phyloP scores from a whole-genome alignment of 2,888 invertebrate species.

The Lepidochitona cinerea region DNA sequence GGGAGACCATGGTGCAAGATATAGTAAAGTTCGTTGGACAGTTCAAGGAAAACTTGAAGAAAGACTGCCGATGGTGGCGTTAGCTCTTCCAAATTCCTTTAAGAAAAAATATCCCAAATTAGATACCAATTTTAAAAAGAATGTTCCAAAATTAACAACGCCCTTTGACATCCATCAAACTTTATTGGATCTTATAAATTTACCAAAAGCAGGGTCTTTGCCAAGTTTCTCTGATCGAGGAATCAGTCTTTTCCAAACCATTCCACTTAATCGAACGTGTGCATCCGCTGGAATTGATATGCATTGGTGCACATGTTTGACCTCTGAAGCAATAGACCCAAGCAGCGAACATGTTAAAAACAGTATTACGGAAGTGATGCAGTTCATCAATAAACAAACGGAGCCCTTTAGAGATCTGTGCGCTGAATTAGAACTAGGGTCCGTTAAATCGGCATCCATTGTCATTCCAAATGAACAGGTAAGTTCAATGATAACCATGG shows the following conservation, averaged over 20 bases:
- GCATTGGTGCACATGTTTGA: conserved; percentile 67
- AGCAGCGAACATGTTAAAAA: conserved; percentile 40
- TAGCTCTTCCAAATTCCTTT: conserved; percentile 57
- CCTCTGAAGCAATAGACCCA: conserved; percentile 36
- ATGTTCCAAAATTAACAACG: conserved; percentile 53
- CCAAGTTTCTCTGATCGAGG: conserved; percentile 29
- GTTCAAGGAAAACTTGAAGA: conserved; percentile 66
- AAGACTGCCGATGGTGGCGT: conserved; percentile 61
- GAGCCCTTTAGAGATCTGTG: conserved; percentile 36
- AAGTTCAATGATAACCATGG: too few relatives aligned
- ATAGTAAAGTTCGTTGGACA: conserved; percentile 51
- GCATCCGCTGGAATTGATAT: conserved; percentile 46
- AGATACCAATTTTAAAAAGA: conserved; percentile 42
- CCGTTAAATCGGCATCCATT: conserved; percentile 36
- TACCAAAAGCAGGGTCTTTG: conserved; percentile 40
- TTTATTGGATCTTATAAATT: conserved; percentile 50
- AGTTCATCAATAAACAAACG: conserved; percentile 43
- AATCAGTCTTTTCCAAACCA: conserved; percentile 54
- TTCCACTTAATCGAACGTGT: conserved; percentile 60
- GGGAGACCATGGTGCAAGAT: conserved; percentile 65
- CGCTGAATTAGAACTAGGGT: conserved; percentile 30
- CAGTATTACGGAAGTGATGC: conserved; percentile 38
- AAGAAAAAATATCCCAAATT: conserved; percentile 37
- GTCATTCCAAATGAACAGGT: conserved; percentile 58
- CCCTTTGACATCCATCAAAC: conserved; percentile 66